Conservation (phyloP, 2,113 vertebrate genomes). For the Meles meles region DNA sequence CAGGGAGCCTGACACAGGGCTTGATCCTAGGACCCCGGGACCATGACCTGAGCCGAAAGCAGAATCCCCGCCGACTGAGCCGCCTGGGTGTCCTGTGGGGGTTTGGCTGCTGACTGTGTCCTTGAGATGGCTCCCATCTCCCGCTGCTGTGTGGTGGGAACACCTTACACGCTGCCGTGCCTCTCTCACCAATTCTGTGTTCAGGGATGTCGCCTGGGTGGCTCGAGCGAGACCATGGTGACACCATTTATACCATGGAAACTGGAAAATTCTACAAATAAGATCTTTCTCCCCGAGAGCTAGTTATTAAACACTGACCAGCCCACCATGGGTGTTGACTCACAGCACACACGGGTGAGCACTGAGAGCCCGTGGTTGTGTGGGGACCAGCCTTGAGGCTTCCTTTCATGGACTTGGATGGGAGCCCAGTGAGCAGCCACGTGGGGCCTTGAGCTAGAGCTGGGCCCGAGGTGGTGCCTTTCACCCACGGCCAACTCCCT, state of each 20-base stretch:
- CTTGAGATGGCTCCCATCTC: too few relatives aligned
- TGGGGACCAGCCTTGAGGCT: neutral
- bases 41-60: neutral
- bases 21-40: neutral
- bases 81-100: neutral
- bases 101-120: neutral
- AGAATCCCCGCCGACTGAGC: neutral
- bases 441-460: neutral
- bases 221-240: neutral
- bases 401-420: neutral
- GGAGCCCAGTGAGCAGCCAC: fast-evolving
- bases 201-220: fast-evolving
- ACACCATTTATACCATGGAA: neutral
- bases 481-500: fast-evolving
- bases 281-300: neutral
- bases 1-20: fast-evolving
- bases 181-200: too few relatives aligned
- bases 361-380: neutral
- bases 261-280: neutral
- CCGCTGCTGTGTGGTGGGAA: too few relatives aligned
- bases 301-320: neutral
- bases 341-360: fast-evolving
- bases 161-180: fast-evolving
- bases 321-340: neutral
- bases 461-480: neutral